Base-by-base conservation (phyloP, 2,113 vertebrate species). In the Cheilinus undulatus region DNA sequence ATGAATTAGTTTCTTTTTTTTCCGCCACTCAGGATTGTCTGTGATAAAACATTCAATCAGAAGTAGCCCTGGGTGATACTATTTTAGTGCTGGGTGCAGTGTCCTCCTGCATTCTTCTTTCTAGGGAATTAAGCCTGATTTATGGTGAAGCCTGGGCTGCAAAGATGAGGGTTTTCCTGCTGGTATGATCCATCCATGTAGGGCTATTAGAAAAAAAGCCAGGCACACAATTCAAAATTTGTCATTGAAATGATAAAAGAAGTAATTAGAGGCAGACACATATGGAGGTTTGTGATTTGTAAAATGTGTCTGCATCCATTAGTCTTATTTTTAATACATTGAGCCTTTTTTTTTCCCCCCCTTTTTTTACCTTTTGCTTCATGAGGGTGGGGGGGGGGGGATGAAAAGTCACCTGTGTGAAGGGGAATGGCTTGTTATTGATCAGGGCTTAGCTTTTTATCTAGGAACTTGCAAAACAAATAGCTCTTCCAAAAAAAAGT, bases 31-130 rank as follows among this genome's bases (percentile, higher is more conserved):
- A 89, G 88, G 87, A 90, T 90, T 84, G 79, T 92, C 86, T 92
- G 86, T 91, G 93, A 93, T 93, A 92, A 93, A 92, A 92, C 91
- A 92, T 93, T 92, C 86, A 91, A 92, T 90, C 88, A 90, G 86
- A 91, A 80, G 85, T 91, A 90, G 90, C 91, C 90, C 76, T 80
- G 89, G 91, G 92, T 92, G 88, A 86, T 90, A 78, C 90, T 94
- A 93, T 93, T 93, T 90, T 87, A 86, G 85, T 70, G 71, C 85
- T 80, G 85, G 85, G 62, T 83, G 74, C 76, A 72, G 71, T 66
- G 84, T 86, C 86, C 89, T 86, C 81, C 73, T 83, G 73, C 80
- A 70, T 80, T 81, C 77, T 73, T 86, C 88, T 91, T 91, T 90
- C 87, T 59, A 89, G 88, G 88, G 88, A 91, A 86, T 91, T 89